Evolutionary conservation across 30 jellyfish, hydroid and myxozoan species (phyloP).

Genomic region (Aurelia coerulea): DNA sequence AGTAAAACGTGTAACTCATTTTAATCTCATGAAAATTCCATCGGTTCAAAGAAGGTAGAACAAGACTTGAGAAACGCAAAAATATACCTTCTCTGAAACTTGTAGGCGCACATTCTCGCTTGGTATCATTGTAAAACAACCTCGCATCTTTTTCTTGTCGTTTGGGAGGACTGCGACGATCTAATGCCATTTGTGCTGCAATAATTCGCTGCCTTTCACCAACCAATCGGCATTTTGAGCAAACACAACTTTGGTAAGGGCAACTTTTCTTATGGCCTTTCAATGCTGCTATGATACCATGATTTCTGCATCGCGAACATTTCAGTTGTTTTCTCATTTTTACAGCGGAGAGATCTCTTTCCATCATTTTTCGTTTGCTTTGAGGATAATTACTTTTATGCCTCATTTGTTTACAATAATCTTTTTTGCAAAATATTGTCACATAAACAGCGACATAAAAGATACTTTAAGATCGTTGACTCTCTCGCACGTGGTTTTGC

Average conservation of each 20-base stretch:
- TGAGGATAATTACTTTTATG: constrained; percentile 37
- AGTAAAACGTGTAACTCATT: too few species aligned
- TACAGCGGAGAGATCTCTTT: constrained; percentile 31
- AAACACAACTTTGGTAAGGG: constrained; percentile 60
- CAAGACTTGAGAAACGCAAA: too few species aligned
- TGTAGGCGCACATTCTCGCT: too few species aligned
- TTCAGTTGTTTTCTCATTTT: constrained; percentile 50
- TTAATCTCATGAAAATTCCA: too few species aligned
- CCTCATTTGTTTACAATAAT: constrained; percentile 19
- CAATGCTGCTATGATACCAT: constrained; percentile 42
- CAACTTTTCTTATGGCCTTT: constrained; percentile 67
- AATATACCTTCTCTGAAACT: too few species aligned
- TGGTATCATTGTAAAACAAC: background rate
- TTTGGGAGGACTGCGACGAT: constrained; percentile 18
- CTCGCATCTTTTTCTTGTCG: background rate
- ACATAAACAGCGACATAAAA: background rate
- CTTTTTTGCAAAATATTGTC: background rate
- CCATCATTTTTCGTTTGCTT: constrained; percentile 1
- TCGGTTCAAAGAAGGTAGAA: too few species aligned
- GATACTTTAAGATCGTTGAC: too few species aligned
- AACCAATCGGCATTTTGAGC: constrained; percentile 60
- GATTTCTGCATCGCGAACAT: constrained; percentile 68
- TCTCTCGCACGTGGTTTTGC: too few species aligned
- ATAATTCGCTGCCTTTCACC: constrained; percentile 48
- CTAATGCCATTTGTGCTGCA: constrained; percentile 59